Conservation (phyloP, 2,888 invertebrate species). For the Aspidiotus rigidus region DNA sequence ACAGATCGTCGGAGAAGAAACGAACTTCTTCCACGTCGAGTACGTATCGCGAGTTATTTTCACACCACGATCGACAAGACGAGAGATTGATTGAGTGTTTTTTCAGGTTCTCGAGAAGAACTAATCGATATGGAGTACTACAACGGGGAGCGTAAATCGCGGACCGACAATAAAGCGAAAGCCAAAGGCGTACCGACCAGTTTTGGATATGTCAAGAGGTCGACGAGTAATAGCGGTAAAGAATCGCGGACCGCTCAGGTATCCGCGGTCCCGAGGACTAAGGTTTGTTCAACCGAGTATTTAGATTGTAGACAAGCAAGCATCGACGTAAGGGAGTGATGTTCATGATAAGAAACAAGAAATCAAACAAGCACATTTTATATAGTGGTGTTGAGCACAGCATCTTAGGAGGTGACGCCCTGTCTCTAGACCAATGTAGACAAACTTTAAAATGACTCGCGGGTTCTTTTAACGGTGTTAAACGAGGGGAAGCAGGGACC, state of each 20-base stretch:
- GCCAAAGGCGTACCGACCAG: constrained; percentile 65
- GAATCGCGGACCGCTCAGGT: constrained; percentile 66
- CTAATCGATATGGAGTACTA: constrained; percentile 38
- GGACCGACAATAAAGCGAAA: constrained; percentile 49
- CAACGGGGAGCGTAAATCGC: constrained; percentile 38
- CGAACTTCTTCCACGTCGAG: constrained; percentile 30
- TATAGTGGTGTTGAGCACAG: too few species aligned
- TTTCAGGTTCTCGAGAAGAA: constrained; percentile 39
- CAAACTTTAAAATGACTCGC: too few species aligned
- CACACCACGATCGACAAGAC: too few species aligned
- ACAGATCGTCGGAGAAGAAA: constrained; percentile 25
- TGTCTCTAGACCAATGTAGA: too few species aligned
- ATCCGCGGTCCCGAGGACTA: constrained; percentile 73
- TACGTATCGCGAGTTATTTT: neutral
- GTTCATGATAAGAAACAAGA: neutral
- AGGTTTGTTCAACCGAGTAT: constrained; percentile 45
- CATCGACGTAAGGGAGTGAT: neutral
- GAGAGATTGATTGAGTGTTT: too few species aligned
- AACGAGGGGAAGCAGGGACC: too few species aligned
- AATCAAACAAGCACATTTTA: too few species aligned
- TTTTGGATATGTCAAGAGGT: constrained; percentile 74
- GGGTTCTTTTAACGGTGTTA: too few species aligned
- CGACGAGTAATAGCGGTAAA: constrained; percentile 44
- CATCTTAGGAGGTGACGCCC: too few species aligned
- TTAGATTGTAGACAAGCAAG: neutral